phyloP scores from a whole-genome alignment of 2,797 vertebrate species.

The Esox masquinongy region DNA sequence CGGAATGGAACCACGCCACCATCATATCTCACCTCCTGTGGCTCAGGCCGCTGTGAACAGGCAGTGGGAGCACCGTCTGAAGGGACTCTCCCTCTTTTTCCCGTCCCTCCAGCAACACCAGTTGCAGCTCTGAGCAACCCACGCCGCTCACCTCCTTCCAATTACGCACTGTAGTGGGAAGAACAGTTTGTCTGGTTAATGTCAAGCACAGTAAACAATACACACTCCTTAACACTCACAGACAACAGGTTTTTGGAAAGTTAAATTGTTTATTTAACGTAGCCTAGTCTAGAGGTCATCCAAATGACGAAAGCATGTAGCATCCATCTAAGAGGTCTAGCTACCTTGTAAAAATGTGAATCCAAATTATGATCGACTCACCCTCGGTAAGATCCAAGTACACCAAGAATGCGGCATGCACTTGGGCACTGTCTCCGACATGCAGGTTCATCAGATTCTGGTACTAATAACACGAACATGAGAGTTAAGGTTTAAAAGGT shows the following conservation, averaged over 20 bases:
- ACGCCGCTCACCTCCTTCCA: conserved; percentile 86
- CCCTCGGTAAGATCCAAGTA: conserved; percentile 88
- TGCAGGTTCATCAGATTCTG: conserved; percentile 84
- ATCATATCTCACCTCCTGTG: conserved; percentile 79
- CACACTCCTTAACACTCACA: neutral
- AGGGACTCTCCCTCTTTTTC: conserved; percentile 75
- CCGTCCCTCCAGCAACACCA: conserved; percentile 82
- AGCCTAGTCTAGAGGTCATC: neutral
- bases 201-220: neutral
- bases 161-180: conserved; percentile 61
- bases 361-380: conserved; percentile 39
- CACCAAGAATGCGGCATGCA: conserved; percentile 89
- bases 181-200: neutral
- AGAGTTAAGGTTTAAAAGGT: neutral
- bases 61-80: conserved; percentile 83
- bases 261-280: neutral
- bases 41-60: conserved; percentile 76
- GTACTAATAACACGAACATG: conserved; percentile 69
- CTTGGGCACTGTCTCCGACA: conserved; percentile 79
- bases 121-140: conserved; percentile 78
- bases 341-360: neutral
- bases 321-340: neutral
- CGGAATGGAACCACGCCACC: too few species aligned
- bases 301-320: neutral
- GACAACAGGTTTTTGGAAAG: neutral